These are phyloP conservation scores for Rotaria socialis DNA, from an alignment of 2,888 invertebrate species.

Conservation along the genomic window DNA sequence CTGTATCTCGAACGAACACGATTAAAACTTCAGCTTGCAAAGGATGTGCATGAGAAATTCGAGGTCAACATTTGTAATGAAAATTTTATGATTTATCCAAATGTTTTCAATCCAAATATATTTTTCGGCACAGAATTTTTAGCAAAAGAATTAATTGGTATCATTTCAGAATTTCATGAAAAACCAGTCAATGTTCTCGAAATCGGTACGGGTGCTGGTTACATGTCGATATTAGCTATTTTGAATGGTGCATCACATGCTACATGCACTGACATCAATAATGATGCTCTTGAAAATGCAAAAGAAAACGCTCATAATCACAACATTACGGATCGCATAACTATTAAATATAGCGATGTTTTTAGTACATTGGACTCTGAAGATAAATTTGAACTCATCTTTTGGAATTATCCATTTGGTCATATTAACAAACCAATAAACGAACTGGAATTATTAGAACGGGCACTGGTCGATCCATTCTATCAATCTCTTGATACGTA, in stretches of 20 bases:
- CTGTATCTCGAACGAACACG: background rate
- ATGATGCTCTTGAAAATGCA: background rate
- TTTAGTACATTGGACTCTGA: background rate
- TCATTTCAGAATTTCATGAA: background rate
- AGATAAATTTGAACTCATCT: background rate
- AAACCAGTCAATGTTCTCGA: background rate
- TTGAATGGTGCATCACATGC: background rate
- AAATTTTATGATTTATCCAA: background rate
- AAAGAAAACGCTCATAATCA: background rate
- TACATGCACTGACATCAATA: background rate
- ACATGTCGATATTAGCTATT: background rate
- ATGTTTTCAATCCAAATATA: background rate
- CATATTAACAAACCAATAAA: background rate
- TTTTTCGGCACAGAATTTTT: background rate
- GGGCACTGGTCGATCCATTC: background rate
- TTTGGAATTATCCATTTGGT: background rate
- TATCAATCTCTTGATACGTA: background rate
- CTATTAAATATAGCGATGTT: background rate
- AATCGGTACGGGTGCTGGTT: slow-evolving; percentile 8
- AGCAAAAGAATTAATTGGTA: background rate
- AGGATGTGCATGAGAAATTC: slow-evolving; percentile 5
- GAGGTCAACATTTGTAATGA: background rate
- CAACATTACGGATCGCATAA: background rate
- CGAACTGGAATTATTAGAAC: background rate
- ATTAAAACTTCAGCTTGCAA: background rate